A percentile compares a stretch with the other conserved stretches of the same genome.
phyloP scores from a whole-genome alignment of 2,888 invertebrate genomes.

The Cerceris ruficornis region DNA sequence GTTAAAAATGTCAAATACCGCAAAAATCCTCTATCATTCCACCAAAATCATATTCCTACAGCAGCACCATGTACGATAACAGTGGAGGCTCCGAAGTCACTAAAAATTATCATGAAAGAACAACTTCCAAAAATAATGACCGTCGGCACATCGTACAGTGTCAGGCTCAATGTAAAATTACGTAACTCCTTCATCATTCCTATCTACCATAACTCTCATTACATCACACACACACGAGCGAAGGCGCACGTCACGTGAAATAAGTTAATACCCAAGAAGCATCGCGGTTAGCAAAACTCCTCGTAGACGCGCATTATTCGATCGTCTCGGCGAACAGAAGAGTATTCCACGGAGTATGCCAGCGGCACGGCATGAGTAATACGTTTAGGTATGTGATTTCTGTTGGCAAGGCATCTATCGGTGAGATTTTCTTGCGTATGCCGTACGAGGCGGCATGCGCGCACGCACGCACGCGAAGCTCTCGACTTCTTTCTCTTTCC shows the following conservation, averaged over 20 bases:
- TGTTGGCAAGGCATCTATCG: constrained; percentile 28
- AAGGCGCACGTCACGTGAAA: background rate
- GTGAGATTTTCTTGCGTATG: constrained; percentile 51
- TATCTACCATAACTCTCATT: background rate
- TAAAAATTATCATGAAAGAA: no score
- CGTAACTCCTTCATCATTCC: background rate
- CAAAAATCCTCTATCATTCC: no score
- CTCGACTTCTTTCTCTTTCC: constrained; percentile 54
- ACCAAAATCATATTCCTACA: no score
- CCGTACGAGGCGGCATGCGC: constrained; percentile 34
- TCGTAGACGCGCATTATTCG: constrained; percentile 10
- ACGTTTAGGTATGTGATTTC: constrained; percentile 55
- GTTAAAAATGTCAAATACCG: no score
- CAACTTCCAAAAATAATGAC: no score
- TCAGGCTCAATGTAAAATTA: background rate
- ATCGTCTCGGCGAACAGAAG: background rate
- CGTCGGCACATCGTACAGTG: no score
- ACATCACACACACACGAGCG: background rate
- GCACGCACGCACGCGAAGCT: constrained; percentile 24
- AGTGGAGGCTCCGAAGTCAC: no score
- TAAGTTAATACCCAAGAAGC: background rate
- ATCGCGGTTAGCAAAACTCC: background rate
- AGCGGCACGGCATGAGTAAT: constrained; percentile 50
- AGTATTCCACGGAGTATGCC: constrained; percentile 16
- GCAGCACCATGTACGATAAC: no score